These are phyloP conservation scores for Hirtodrosophila duncani DNA, from an alignment of 2,888 invertebrate genomes.

Conservation along the genomic window DNA sequence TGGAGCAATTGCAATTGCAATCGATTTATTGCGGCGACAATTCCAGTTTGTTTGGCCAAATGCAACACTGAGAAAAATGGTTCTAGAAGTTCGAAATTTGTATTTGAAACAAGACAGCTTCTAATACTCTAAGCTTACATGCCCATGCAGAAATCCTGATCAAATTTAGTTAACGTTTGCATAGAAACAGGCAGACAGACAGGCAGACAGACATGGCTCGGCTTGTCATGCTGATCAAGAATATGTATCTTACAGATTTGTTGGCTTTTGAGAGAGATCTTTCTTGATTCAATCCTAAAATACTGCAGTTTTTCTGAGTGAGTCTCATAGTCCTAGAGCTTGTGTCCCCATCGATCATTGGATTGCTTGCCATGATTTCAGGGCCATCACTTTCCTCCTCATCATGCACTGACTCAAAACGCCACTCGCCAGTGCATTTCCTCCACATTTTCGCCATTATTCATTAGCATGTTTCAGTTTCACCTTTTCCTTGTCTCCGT, in stretches of 20 bases:
- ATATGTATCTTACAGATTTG: too few relatives aligned
- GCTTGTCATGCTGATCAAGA: too few relatives aligned
- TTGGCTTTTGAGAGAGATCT: too few relatives aligned
- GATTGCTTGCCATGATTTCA: slow-evolving; percentile 25
- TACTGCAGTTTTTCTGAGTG: too few relatives aligned
- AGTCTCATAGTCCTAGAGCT: neutral
- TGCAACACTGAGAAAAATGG: slow-evolving; percentile 11
- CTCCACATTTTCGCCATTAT: slow-evolving; percentile 29
- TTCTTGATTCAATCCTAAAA: too few relatives aligned
- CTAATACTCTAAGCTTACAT: too few relatives aligned
- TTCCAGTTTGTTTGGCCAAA: slow-evolving; percentile 16
- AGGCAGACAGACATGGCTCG: too few relatives aligned
- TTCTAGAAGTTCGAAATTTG: neutral
- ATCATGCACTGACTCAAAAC: too few relatives aligned
- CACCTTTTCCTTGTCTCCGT: slow-evolving; percentile 29
- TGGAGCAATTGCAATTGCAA: slow-evolving; percentile 36
- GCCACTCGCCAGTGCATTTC: slow-evolving; percentile 28
- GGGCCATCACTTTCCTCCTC: slow-evolving; percentile 12
- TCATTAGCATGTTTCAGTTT: slow-evolving; percentile 20
- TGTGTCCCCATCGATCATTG: slow-evolving; percentile 8
- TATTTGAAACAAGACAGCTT: too few relatives aligned
- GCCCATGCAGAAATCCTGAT: too few relatives aligned
- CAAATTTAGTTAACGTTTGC: too few relatives aligned
- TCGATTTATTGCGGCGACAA: slow-evolving; percentile 47
- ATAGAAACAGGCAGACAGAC: too few relatives aligned